Percentiles rank a stretch among this genome's conserved stretches.
phyloP scores from a whole-genome alignment of 2,113 vertebrate species.

The Steatornis caripensis region DNA sequence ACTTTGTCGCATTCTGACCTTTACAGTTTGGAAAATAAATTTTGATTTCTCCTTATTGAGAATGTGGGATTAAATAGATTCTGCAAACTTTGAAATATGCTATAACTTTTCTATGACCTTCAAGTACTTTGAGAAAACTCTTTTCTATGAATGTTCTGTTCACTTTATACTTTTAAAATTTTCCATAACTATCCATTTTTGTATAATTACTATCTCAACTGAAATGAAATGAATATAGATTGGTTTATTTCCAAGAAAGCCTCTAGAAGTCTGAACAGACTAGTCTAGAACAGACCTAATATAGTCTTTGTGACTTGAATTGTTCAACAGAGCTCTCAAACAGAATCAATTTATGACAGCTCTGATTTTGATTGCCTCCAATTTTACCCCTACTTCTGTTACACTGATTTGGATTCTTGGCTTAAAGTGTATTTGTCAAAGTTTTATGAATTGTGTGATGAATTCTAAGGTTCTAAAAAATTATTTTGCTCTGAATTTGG shows the following conservation, averaged over 20 bases:
- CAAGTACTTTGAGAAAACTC: background rate
- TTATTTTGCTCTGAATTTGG: background rate
- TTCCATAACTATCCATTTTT: background rate
- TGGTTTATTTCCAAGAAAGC: background rate
- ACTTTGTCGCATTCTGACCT: background rate
- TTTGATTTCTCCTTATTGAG: background rate
- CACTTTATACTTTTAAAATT: background rate
- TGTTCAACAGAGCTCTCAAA: background rate
- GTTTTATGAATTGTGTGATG: background rate
- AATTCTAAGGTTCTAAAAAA: background rate
- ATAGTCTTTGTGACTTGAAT: background rate
- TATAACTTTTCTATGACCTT: background rate
- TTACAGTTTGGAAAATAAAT: background rate
- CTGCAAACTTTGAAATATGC: background rate
- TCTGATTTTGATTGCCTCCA: background rate
- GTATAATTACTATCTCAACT: background rate
- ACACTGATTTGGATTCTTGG: background rate
- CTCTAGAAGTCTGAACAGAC: background rate
- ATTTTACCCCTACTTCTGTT: background rate
- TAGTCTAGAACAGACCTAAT: background rate
- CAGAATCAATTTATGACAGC: background rate
- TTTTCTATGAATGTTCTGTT: background rate
- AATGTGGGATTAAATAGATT: background rate
- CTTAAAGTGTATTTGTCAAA: background rate
- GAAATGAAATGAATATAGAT: background rate